Evolutionary conservation across 2,888 invertebrate species (phyloP).

Genomic region (Epirrhoe tristata): DNA sequence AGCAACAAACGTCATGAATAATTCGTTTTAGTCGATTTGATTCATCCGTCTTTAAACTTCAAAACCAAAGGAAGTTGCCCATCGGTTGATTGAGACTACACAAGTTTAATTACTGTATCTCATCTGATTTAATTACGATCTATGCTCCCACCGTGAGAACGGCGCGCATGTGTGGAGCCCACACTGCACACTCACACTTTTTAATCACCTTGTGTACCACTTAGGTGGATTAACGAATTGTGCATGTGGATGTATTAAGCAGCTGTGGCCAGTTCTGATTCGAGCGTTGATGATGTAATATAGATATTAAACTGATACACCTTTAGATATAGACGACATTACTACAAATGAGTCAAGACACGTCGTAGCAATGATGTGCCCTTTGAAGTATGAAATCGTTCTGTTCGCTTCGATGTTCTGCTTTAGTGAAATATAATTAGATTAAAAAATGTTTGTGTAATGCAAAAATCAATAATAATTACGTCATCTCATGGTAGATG

Average conservation of each 20-base stretch:
- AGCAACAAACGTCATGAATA: no score
- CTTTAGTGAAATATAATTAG: no score
- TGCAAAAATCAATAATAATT: no score
- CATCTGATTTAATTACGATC: slow-evolving; percentile 38
- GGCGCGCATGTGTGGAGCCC: slow-evolving; percentile 45
- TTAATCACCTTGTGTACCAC: slow-evolving; percentile 47
- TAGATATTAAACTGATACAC: no score
- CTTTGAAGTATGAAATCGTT: no score
- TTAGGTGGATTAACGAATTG: slow-evolving; percentile 35
- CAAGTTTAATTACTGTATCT: slow-evolving; percentile 25
- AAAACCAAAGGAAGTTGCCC: background rate
- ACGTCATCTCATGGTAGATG: no score
- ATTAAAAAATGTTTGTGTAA: no score
- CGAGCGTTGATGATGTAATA: background rate
- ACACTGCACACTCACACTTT: slow-evolving; percentile 50
- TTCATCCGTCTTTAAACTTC: background rate
- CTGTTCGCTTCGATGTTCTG: no score
- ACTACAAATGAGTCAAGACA: no score
- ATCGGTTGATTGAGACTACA: slow-evolving; percentile 9
- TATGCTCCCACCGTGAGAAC: slow-evolving; percentile 47
- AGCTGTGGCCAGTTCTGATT: slow-evolving; percentile 11
- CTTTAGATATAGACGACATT: no score
- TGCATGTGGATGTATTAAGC: slow-evolving; percentile 23
- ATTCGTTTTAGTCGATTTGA: no score
- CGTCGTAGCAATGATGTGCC: no score